Evolutionary conservation across 1,140 invertebrate species (phyloP).

Genomic region (Euura saliciscinereae): DNA sequence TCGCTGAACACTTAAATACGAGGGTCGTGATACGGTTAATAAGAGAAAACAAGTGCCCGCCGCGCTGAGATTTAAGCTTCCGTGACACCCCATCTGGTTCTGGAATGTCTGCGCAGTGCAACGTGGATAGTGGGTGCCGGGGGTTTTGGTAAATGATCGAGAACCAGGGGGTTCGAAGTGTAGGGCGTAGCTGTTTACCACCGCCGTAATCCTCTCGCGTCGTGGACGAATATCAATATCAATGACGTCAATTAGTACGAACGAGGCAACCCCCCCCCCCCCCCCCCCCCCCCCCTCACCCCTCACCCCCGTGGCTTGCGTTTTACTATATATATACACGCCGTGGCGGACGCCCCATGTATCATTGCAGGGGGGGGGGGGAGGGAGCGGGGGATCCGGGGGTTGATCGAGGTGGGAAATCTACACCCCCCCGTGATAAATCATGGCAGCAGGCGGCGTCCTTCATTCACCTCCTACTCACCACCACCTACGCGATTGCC

Average conservation of each 20-base stretch:
- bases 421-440: conserved; percentile 48
- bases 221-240: conserved; percentile 61
- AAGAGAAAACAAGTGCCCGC: too few species aligned
- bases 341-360: conserved; percentile 14
- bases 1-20: too few species aligned
- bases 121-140: too few species aligned
- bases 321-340: conserved; percentile 8
- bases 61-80: too few species aligned
- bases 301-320: conserved; percentile 22
- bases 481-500: conserved; percentile 19
- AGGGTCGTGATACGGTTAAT: too few species aligned
- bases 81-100: too few species aligned
- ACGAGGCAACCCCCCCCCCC: conserved; percentile 35
- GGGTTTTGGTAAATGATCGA: too few species aligned
- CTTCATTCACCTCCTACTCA: conserved; percentile 41
- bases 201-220: conserved; percentile 54
- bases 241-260: conserved; percentile 62
- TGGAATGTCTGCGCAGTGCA: too few species aligned
- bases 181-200: conserved; percentile 51
- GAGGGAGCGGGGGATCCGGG: background rate
- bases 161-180: too few species aligned
- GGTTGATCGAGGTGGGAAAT: background rate
- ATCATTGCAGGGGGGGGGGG: background rate
- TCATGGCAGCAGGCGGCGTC: conserved; percentile 56
- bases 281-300: too few species aligned